These are phyloP conservation scores for Magallana angulata DNA, from an alignment of 1,140 invertebrate species.

Conservation along the genomic window DNA sequence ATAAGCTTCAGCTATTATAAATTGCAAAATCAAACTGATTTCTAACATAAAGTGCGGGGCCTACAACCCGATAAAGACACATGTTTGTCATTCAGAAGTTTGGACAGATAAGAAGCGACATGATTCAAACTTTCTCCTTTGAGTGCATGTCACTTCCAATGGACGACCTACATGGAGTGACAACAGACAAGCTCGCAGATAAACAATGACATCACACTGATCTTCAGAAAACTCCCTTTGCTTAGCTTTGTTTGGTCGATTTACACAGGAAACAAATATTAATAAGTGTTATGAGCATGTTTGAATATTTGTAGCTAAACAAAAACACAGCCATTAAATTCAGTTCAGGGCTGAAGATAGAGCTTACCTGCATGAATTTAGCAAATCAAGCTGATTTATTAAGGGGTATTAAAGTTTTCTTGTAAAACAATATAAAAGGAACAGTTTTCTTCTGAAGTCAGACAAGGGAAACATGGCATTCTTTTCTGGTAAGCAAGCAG, in stretches of 20 bases:
- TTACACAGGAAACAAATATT: constrained; percentile 12
- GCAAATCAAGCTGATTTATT: constrained; percentile 18
- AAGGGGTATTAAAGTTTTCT: neutral
- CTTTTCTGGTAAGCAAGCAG: neutral
- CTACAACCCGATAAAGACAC: constrained; percentile 1
- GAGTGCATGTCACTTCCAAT: neutral
- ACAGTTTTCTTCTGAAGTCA: neutral
- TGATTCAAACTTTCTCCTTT: constrained; percentile 31
- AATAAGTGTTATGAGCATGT: neutral
- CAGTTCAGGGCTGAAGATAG: neutral
- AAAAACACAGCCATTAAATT: constrained; percentile 17
- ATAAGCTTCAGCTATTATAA: constrained; percentile 4
- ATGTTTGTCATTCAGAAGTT: constrained; percentile 6
- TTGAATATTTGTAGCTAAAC: neutral
- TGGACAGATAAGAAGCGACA: constrained; percentile 13
- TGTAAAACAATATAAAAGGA: neutral
- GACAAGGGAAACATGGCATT: neutral
- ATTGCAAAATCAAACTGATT: constrained; percentile 4
- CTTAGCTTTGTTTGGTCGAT: neutral
- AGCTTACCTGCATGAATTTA: neutral
- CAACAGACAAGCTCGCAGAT: constrained; percentile 7
- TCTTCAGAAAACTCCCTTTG: neutral
- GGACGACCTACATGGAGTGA: constrained; percentile 17
- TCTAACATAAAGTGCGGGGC: constrained; percentile 7
- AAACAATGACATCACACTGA: constrained; percentile 16